Percentiles rank a stretch among this genome's conserved stretches.
Conservation (phyloP, 1,140 invertebrate species). For the Drosophila novamexicana region DNA sequence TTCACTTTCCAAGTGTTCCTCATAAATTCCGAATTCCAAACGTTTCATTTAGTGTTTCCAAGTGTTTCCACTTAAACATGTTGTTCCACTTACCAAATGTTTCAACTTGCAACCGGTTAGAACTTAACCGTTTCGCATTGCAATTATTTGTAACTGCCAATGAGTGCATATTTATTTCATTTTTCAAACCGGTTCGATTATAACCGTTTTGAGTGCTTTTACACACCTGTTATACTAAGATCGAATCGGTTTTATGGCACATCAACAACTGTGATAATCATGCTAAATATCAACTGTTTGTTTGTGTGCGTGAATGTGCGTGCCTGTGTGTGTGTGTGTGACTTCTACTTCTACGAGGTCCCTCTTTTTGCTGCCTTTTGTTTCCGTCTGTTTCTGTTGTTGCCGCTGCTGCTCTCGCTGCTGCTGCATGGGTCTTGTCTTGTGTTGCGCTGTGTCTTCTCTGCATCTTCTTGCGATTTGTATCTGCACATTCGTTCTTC, state of each 20-base stretch:
- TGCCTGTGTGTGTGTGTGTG: not conserved
- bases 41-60: too few relatives aligned
- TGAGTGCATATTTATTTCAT: not conserved
- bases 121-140: too few relatives aligned
- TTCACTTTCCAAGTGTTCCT: too few relatives aligned
- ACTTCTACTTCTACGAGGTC: slow-evolving; percentile 4
- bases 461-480: slow-evolving; percentile 69
- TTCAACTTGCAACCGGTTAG: too few relatives aligned
- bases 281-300: slow-evolving; percentile 10
- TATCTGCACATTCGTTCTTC: slow-evolving; percentile 70
- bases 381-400: slow-evolving; percentile 16
- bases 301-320: not conserved
- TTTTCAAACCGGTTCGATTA: slow-evolving; percentile 13
- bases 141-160: too few relatives aligned
- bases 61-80: too few relatives aligned
- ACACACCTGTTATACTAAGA: slow-evolving; percentile 33
- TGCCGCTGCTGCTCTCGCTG: slow-evolving; percentile 3
- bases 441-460: slow-evolving; percentile 12
- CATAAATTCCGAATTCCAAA: too few relatives aligned
- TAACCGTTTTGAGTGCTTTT: slow-evolving; percentile 19
- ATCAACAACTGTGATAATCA: slow-evolving; percentile 40
- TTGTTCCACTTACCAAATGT: too few relatives aligned
- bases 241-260: slow-evolving; percentile 35
- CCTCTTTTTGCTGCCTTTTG: slow-evolving; percentile 16
- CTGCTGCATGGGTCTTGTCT: slow-evolving; percentile 14